Conservation (phyloP, 1,140 invertebrate species). For the Listronotus bonariensis region DNA sequence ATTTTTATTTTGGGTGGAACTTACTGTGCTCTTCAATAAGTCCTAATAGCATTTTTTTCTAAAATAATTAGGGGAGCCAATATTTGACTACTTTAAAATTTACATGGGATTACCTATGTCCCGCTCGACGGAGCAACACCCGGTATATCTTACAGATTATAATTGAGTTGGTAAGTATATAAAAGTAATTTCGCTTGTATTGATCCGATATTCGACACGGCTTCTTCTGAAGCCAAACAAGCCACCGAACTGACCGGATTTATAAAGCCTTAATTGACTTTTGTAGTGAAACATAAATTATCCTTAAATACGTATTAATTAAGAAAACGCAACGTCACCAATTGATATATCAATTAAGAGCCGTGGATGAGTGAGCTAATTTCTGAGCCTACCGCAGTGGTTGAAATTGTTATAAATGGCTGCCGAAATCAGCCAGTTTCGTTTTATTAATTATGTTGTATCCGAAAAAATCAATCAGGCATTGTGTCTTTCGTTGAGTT, state of each 20-base stretch:
- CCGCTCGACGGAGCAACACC: too few relatives aligned
- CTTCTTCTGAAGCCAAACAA: slow-evolving; percentile 13
- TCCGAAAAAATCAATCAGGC: slow-evolving; percentile 22
- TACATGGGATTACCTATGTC: too few relatives aligned
- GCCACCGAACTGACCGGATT: slow-evolving; percentile 4
- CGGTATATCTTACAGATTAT: too few relatives aligned
- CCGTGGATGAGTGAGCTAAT: slow-evolving; percentile 26
- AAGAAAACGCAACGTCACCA: slow-evolving; percentile 23
- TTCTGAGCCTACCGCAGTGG: slow-evolving; percentile 27
- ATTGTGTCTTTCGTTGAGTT: neutral
- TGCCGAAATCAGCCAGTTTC: slow-evolving; percentile 20
- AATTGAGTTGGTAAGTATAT: too few relatives aligned
- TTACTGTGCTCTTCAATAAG: too few relatives aligned
- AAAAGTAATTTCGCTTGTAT: neutral
- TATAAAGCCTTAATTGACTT: slow-evolving; percentile 20
- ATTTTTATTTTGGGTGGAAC: too few relatives aligned
- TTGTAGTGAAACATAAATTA: slow-evolving; percentile 24
- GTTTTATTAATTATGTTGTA: slow-evolving; percentile 30
- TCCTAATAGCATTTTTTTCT: too few relatives aligned
- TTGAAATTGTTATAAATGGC: slow-evolving; percentile 11
- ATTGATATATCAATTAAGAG: slow-evolving; percentile 32
- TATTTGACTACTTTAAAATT: too few relatives aligned
- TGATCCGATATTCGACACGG: slow-evolving; percentile 16
- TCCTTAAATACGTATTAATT: slow-evolving; percentile 29
- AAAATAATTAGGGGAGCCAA: too few relatives aligned